Base-by-base conservation (phyloP, 1,140 invertebrate species). In the Thaumetopoea pityocampa region DNA sequence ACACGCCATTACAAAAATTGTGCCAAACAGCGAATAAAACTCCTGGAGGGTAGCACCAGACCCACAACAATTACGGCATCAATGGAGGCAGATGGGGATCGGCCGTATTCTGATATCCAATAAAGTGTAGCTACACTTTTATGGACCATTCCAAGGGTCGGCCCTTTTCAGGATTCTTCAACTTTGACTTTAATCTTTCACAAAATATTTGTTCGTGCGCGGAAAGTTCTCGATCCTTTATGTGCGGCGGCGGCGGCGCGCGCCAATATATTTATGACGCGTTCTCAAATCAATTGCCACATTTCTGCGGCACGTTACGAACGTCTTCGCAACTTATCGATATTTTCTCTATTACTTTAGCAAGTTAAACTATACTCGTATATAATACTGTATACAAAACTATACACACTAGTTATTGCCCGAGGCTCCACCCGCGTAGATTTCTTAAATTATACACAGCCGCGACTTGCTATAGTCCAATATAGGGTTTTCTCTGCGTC, bases 121-220 rank as follows among this genome's bases (percentile, higher is more conserved):
- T 70, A 70, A 70, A 70, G 61, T 59, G 51, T 36, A 61, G 53
- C 59, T 51, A 66, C 59, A 66, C 71, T 70, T 74, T 74, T 71
- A 71, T 67, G 54, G 53, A 46, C 66, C 55, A 67, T 66, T 69
- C 53, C 41, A 35, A 67, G 59, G 66, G 66, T 69, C 61, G 62
- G 35, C 52, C 58, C 52, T 33, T 43, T 43, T 62, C 61, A 51
- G 64, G 69, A 69, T 74, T 65, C 62, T 51, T 68, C 52, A 63
- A 68, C 42, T 67, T 69, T 49, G 53, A 49, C 62, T 66, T 40
- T 74, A 71, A 74, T 74, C 70, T 74, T 74, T 67, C 58, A 49
- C 51, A 41, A 60, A 71, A 61, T 71, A 71, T 69, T 71, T 67
- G 60, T 67, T 59, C 53, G n/a, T 50, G 60, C 50, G 52, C 50